Base-by-base conservation (phyloP, 2,113 vertebrate species). In the Poicephalus gulielmi region DNA sequence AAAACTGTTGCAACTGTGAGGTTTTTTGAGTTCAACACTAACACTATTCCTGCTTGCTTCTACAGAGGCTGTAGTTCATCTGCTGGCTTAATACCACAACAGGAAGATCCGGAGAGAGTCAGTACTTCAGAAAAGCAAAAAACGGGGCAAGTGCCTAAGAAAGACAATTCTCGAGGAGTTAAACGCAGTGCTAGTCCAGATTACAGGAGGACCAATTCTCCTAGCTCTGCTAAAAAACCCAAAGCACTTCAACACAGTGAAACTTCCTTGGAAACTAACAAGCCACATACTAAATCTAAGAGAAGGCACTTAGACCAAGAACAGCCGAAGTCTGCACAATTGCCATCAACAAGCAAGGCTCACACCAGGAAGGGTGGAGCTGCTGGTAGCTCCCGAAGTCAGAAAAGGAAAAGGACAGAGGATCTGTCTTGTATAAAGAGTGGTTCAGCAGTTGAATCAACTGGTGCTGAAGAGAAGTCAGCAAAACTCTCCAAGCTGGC, bases 401-500 rank as follows among this genome's bases (percentile, higher is more conserved):
- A 99, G 97, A 99, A 99, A 98, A 99, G 99, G 95, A 99, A 99
- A 98, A 99, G 99, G 99, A 98, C 98, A 94, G 99, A 99, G 96
- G 97, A 98, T 97, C 97, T 98, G 96, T 98, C 99, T 97, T 98
- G 98, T 98, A 97, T 99, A 97, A 99, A 98, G 98, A 98, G 98
- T 98, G 98, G 98, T 97, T 98, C 98, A 98, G 98, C 98, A 96
- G 98, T 98, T 96, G 98, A 99, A 97, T 98, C 98, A 98, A 98
- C 99, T 98, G 98, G 99, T 98, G 98, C 98, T 82, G 99, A 99
- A 98, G 98, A 99, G 98, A 99, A 98, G 98, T 98, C 99, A 98
- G 99, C 98, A 98, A 99, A 99, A 99, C 98, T 99, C 97, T 99
- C 98, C 99, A 99, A 99, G 99, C 99, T 99, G 99, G 99, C 99